A percentile compares a stretch with the other conserved stretches of the same genome.
Conservation (phyloP, 2,113 vertebrate genomes). For the Cavia porcellus region DNA sequence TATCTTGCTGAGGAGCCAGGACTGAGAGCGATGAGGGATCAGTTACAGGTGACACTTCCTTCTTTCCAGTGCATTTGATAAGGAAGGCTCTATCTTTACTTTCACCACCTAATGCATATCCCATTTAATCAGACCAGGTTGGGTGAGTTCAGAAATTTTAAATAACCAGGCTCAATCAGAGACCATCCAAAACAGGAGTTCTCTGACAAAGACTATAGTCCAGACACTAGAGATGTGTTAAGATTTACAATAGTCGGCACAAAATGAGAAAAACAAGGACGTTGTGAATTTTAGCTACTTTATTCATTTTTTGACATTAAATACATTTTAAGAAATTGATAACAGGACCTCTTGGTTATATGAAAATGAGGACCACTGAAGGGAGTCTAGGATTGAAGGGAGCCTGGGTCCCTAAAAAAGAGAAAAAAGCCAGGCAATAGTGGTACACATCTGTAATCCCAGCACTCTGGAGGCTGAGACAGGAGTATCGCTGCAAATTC, state of each 20-base stretch:
- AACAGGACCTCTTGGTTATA: conserved; percentile 13
- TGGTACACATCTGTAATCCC: not conserved
- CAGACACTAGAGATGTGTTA: not conserved
- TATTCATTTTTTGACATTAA: conserved; percentile 51
- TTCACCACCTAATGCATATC: not conserved
- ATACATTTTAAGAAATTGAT: conserved; percentile 40
- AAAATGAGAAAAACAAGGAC: conserved; percentile 31
- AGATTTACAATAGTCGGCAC: not conserved
- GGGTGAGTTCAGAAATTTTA: not conserved
- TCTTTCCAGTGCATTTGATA: not conserved
- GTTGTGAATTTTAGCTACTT: not conserved
- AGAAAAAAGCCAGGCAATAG: not conserved
- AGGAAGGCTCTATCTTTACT: conserved; percentile 12
- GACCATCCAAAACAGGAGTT: not conserved
- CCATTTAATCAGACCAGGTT: not conserved
- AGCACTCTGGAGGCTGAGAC: not conserved
- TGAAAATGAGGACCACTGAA: not conserved
- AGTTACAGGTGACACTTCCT: not conserved
- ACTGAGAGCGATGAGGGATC: not conserved
- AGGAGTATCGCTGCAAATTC: not conserved
- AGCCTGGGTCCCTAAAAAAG: not conserved
- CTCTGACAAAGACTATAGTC: not conserved
- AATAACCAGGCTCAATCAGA: not conserved
- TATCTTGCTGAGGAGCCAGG: not conserved
- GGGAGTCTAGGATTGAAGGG: not conserved